These are phyloP conservation scores for Anticlea derivata DNA, from an alignment of 2,888 invertebrate species.

Conservation along the genomic window DNA sequence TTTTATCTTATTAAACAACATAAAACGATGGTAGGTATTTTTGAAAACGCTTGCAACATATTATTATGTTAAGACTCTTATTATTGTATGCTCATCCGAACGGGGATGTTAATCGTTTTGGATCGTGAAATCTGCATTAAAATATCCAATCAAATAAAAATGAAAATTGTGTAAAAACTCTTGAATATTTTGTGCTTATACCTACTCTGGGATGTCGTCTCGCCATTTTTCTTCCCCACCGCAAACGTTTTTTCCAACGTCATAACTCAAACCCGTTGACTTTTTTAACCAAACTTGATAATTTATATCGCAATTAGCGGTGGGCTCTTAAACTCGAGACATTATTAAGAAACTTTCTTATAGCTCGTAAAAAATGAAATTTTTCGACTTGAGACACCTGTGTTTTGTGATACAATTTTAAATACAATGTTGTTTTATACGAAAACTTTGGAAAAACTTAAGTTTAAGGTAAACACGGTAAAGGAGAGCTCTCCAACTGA, in stretches of 20 bases:
- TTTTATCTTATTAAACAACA: too few species aligned
- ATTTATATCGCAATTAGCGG: slow-evolving; percentile 83
- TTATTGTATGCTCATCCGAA: too few species aligned
- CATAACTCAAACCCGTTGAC: slow-evolving; percentile 66
- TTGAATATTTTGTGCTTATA: not conserved
- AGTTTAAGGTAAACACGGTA: not conserved
- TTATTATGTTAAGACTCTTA: too few species aligned
- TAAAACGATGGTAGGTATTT: too few species aligned
- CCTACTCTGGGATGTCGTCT: not conserved
- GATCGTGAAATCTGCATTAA: too few species aligned
- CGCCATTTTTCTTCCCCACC: slow-evolving; percentile 27
- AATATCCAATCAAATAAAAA: too few species aligned
- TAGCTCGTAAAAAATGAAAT: slow-evolving; percentile 75
- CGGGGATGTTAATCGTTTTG: too few species aligned
- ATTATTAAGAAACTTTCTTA: slow-evolving; percentile 82
- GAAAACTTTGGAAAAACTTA: slow-evolving; percentile 1
- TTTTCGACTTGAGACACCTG: slow-evolving; percentile 63
- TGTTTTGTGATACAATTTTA: slow-evolving; percentile 36
- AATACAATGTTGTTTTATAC: slow-evolving; percentile 40
- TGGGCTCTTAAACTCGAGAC: slow-evolving; percentile 66
- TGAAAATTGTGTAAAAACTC: too few species aligned
- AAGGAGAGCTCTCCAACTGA: too few species aligned
- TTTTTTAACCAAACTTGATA: slow-evolving; percentile 78
- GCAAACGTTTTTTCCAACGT: slow-evolving; percentile 53
- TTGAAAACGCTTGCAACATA: too few species aligned